Evolutionary conservation across 2,113 vertebrate genomes (phyloP), one percentile per base, ranked within the genome.

Genomic region (Poeciliopsis prolifica): DNA sequence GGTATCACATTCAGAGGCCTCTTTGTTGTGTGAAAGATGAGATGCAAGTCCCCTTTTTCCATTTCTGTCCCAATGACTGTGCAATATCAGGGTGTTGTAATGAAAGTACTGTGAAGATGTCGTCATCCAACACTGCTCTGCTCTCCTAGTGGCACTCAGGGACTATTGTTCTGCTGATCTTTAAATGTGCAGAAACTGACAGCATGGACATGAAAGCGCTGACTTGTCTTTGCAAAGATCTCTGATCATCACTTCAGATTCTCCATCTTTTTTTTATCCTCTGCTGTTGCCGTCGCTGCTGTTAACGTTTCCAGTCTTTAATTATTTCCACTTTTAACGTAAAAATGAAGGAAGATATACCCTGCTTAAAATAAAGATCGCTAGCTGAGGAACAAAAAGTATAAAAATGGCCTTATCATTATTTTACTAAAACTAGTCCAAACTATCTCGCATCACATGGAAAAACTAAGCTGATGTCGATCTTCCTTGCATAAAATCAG

Each of bases 51-150:
- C 81, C 79, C 65, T 81, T 58, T 58, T 79, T 80, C 86, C 84
- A 77, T 88, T 83, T 80, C 35, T 89, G 87, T 82, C 81, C 73
- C 85, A 77, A 64, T 87, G 85, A 81, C 89, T 79, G 28, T 79
- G 86, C 86, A 87, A 61, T 78, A 76, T 68, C 84, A 87, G 72
- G 75, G 77, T 69, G 83, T 51, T 82, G 61, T 85, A 81, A 74
- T 78, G 80, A 86, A 87, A 79, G 63, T n/a, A 63, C 69, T 29
- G 72, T 78, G 69, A 58, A 78, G 69, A 60, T 78, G 81, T 70
- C 80, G 86, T 84, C 83, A 89, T 85, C 83, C 81, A 79, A 87
- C 85, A 83, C 86, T 83, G 83, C 86, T 86, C 71, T 85, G 86
- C 75, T 84, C 84, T 63, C 68, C 68, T 80, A 48, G 81, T 76